Evolutionary conservation across 2,113 vertebrate genomes (phyloP).

Genomic region (Scomber japonicus): DNA sequence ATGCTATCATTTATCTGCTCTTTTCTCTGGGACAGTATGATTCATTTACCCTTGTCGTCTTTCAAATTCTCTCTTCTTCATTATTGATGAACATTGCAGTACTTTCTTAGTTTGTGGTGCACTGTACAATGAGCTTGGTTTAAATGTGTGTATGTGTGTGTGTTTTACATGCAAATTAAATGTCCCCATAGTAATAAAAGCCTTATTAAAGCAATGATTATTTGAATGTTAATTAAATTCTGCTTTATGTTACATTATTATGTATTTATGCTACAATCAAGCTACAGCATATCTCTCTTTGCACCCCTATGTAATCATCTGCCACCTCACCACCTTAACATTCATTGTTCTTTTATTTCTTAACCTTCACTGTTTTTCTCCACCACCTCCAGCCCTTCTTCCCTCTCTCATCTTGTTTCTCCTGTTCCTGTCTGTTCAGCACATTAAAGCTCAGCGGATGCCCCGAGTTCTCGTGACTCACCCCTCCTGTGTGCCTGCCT

Average conservation of each 20-base stretch:
- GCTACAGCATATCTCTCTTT: conserved; percentile 45
- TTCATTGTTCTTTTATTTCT: conserved; percentile 25
- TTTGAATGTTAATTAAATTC: conserved; percentile 77
- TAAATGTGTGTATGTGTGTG: conserved; percentile 30
- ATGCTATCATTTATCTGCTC: conserved; percentile 55
- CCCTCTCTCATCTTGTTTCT: conserved; percentile 30
- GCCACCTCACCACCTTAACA: conserved; percentile 33
- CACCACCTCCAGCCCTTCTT: conserved; percentile 51
- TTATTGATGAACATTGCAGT: conserved; percentile 74
- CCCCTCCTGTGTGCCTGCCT: conserved; percentile 51
- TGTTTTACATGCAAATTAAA: conserved; percentile 70
- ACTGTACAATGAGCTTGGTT: conserved; percentile 25
- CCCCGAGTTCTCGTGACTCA: conserved; percentile 65
- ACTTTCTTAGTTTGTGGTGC: conserved; percentile 43
- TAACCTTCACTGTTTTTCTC: conserved; percentile 36
- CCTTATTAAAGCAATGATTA: conserved; percentile 77
- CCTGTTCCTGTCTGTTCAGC: conserved; percentile 66
- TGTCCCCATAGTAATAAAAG: conserved; percentile 69
- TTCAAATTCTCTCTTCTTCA: conserved; percentile 67
- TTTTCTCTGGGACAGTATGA: conserved; percentile 50
- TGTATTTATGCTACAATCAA: conserved; percentile 73
- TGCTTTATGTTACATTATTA: conserved; percentile 71
- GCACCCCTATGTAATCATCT: conserved; percentile 37
- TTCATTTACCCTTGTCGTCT: conserved; percentile 59
- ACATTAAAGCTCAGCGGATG: conserved; percentile 63